Base-by-base conservation (phyloP, 2,888 invertebrate species). In the Fabriciana adippe region DNA sequence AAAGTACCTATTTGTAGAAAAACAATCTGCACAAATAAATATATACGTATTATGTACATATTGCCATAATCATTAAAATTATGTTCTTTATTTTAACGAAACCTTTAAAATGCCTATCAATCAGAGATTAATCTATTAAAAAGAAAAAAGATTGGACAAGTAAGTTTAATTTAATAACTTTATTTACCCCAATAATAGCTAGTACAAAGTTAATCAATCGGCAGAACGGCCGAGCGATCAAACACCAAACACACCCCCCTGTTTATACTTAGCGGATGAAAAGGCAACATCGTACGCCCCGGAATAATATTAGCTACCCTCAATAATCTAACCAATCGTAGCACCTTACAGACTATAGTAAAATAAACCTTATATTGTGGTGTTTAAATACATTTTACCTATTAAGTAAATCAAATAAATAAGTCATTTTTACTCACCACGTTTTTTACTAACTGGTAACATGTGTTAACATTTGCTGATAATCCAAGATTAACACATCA, bases 391-490 rank as follows among this genome's bases (percentile, higher is more conserved):
- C 69, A 78, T 71, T 85, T 84, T 79, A 11, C 68, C 59, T 74
- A 74, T 68, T 62, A 65, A 11, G 21, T 55, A 4, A 48, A 54
- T 59, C 61, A 51, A 67, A 68, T 61, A 57, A 69, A 78, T 80
- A 72, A 51, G 79, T 65, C 80, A 63, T 82, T 85, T 77, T 74
- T 67, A 66, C 67, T 69, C 68, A 63, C 70, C 67, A 70, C 72
- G 75, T 91, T 90, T 91, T 92, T 90, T 89, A 87, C 82, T 90
- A 91, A 92, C 91, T 89, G 87, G 90, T 88, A 91, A 92, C 92
- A 92, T 91, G 91, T 92, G 92, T 92, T 92, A 92, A 92, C 91
- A 92, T 92, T 92, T 91, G 90, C 88, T 88, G 90, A 88, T 92
- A 92, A 92, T 91, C 91, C 88, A 75, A 91, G 89, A 91, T 92